Evolutionary conservation across 1,140 invertebrate genomes (phyloP), one percentile per base, ranked within the genome.

Genomic region (Panonychus citri): DNA sequence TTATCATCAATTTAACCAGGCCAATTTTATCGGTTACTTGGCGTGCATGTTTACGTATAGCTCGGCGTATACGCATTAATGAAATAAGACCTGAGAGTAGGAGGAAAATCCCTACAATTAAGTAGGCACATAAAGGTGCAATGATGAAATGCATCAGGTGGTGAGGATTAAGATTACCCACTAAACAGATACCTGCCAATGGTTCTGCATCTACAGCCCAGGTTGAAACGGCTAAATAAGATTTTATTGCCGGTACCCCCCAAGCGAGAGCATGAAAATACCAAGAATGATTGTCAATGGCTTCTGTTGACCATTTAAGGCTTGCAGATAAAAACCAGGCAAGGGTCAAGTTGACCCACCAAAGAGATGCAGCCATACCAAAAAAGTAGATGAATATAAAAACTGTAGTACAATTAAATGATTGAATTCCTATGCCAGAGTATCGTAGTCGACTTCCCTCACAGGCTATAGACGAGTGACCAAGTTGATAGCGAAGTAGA

Each of bases 321-420:
- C 86, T 87, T 0, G 88, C 88, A 0, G 88, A 85, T 40, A 94
- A 73, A 70, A 91, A 90, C 88, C 87, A 94, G 3, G 85, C 89
- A 66, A 93, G 81, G n/a, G 85, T 82, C 1, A 94, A 71, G 25
- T 93, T 78, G n/a, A 93, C 85, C 89, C 88, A 93, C 72, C 87
- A 91, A 42, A 90, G 82, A 24, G 83, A 86, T 0, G 84, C 87
- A 13, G 86, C 85, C 84, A 90, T 90, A 24, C 85, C 85, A 68
- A 89, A 90, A 72, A 87, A 90, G 72, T 90, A 91, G 3, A 88
- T 80, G 56, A 91, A 75, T 21, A 90, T 73, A 68, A 91, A 91
- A 49, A 89, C 83, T 21, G 83, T 73, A 2, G 83, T 83, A 70
- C 87, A 93, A 8, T 78, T 81, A 12, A 40, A 64, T 65, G 70